phyloP scores from a whole-genome alignment of 2,113 vertebrate species.

The Orthonyx spaldingii region DNA sequence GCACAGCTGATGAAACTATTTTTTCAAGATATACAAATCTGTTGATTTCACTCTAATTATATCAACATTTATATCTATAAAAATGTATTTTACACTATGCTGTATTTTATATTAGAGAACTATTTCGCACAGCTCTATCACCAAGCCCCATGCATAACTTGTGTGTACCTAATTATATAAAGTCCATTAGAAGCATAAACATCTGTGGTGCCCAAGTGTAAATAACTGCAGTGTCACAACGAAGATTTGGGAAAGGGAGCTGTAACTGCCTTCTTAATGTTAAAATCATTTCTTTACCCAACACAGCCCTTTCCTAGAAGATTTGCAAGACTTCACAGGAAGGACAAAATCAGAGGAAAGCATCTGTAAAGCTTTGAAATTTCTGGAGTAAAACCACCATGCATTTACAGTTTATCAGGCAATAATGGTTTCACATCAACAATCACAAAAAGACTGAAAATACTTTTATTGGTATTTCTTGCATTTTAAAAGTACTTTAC shows the following conservation, averaged over 20 bases:
- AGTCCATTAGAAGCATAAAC: neutral
- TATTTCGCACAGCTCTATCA: neutral
- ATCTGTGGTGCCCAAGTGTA: neutral
- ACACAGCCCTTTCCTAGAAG: neutral
- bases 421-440: neutral
- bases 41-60: neutral
- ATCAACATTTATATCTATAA: neutral
- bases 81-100: neutral
- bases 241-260: neutral
- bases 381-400: neutral
- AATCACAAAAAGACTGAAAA: neutral
- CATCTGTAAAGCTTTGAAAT: neutral
- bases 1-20: neutral
- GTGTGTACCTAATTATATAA: neutral
- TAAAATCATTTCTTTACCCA: neutral
- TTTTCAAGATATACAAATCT: neutral
- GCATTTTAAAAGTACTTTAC: neutral
- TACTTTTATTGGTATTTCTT: neutral
- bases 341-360: neutral
- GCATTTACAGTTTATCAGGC: neutral
- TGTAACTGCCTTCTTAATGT: neutral
- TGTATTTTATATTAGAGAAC: neutral
- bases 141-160: neutral
- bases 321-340: neutral
- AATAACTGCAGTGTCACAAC: neutral